Base-by-base conservation (phyloP, 2,113 vertebrate species). In the Pelusios castaneus region DNA sequence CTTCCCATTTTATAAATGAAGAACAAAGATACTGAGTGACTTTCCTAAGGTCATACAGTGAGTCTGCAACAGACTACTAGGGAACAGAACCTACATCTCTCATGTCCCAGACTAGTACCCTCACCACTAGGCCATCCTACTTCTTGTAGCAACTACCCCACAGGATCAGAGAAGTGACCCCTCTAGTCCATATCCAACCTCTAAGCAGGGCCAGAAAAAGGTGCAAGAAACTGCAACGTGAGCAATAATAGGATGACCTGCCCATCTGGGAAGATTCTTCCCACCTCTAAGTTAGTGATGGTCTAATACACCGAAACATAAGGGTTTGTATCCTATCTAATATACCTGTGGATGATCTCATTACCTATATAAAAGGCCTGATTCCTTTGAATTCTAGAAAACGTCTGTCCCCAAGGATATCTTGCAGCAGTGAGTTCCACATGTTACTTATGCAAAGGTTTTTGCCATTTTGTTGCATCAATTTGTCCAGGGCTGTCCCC, bases 401-500 rank as follows among this genome's bases (percentile, higher is more conserved):
- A 38, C 22, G 25, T 27, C 38, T 52, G 14, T 19, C 89, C 31
- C 54, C 38, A 87, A 25, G 22, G 52, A 43, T 29, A 41, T 29
- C 43, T 82, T 80, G 55, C 76, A 47, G 43, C 82, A 83, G 12
- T 51, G 19, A 73, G 22, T 80, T 86, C 38, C 47, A 87, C 51
- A 54, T 52, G 76, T 87, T 49, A 80, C 76, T 76, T 89, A 77
- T 91, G 38, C 45, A 63, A 90, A 27, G 56, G 81, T 76, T 13
- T 31, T 45, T 38, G 52, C 16, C 43, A 87, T 95, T 94, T 94
- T 75, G 93, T 54, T 77, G 45, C 13, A 80, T 34, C 63, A 75
- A 70, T 84, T 92, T 49, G 41, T 29, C 79, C 8, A 49, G 49
- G 60, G 80, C 7, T 83, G 87, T 90, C 49, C 87, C 45, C 82